Evolutionary conservation across 2,113 vertebrate genomes (phyloP).

Genomic region (Cisticola juncidis): DNA sequence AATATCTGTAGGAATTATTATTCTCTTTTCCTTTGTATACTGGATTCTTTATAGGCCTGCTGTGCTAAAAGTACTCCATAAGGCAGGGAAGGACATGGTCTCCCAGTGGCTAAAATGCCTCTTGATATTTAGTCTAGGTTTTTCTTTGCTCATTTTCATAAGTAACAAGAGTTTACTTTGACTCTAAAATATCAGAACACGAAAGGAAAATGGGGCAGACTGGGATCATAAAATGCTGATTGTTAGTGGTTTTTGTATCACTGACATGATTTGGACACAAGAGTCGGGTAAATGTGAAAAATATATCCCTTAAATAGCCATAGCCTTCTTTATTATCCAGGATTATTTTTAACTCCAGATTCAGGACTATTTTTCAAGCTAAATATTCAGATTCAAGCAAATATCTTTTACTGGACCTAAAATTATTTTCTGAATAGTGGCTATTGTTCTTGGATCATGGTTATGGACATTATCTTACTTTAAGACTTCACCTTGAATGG

Average conservation of each 20-base stretch:
- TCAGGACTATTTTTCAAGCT: background rate
- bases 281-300: background rate
- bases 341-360: background rate
- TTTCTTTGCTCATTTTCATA: background rate
- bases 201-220: background rate
- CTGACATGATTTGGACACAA: background rate
- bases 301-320: background rate
- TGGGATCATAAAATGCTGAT: background rate
- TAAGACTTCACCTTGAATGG: background rate
- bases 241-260: background rate
- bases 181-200: background rate
- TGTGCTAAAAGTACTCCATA: background rate
- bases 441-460: background rate
- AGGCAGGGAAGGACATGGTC: background rate
- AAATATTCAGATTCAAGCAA: background rate
- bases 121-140: background rate
- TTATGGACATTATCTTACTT: background rate
- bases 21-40: background rate
- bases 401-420: background rate
- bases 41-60: background rate
- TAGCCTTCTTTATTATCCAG: background rate
- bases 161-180: background rate
- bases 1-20: background rate
- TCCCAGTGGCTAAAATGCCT: background rate
- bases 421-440: background rate